Base-by-base conservation (phyloP, 2,888 invertebrate genomes). In the Chrysolina oricalcia region DNA sequence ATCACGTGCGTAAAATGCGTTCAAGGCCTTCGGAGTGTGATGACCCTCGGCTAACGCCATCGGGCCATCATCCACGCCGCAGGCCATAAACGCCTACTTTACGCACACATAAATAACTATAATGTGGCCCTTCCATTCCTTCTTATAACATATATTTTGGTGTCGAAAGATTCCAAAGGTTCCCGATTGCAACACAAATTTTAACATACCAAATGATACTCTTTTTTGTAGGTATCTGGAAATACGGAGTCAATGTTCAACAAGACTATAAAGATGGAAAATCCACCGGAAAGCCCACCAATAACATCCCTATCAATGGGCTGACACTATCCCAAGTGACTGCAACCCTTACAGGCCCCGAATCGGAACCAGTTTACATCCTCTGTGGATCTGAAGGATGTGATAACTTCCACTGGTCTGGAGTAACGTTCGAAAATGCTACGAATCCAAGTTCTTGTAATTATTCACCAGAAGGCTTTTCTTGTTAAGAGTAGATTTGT, bases 161-260 rank as follows among this genome's bases (percentile, higher is more conserved):
- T 35, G 8, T 35, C 35, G 6, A 4, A 35, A 8, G 8, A 6
- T 35, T 35, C 4, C 8, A 6, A 4, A 35, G 0, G 35, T 6
- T 35, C 35, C 4, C 35, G 8, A 35, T 6, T 35, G 35, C 35
- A 4, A 35, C 35, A 35, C 4, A 8, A 0, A 35, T 35, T 35
- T 4, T 6, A 0, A 35, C 8, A 35, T 6, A 35, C 35, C 6
- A n/a, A 5, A 27, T 2, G 48, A 15, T 8, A n/a, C 8, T 27
- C 41, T 13, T 21, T 65, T 72, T 63, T 71, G 64, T 59, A 75
- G 80, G 76, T 23, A 81, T 82, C 11, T 76, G 67, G 5, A 69
- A 77, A 13, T 82, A 81, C 50, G 82, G 79, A 56, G 75, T 82
- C 21, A 82, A 78, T 63, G 43, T 81, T 6, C 78, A 82, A 72